phyloP scores from a whole-genome alignment of 2,888 invertebrate genomes.

The Nephrotoma flavescens region DNA sequence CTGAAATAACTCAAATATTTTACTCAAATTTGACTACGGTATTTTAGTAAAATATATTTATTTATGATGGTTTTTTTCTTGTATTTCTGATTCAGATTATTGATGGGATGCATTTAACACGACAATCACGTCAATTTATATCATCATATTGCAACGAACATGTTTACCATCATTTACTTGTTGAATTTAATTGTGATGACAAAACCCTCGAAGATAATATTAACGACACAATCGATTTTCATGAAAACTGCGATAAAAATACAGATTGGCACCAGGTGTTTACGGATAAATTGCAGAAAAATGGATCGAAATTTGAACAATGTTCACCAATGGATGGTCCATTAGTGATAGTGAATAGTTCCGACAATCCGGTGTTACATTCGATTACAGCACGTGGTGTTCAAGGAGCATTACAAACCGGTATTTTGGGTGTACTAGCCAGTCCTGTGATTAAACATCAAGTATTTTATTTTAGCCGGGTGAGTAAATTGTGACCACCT shows the following conservation, averaged over 20 bases:
- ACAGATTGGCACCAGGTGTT: conserved; percentile 17
- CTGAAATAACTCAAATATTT: background rate
- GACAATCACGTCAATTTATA: conserved; percentile 62
- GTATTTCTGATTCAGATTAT: conserved; percentile 47
- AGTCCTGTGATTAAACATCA: conserved; percentile 71
- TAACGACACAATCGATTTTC: conserved; percentile 35
- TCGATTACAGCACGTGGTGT: conserved; percentile 19
- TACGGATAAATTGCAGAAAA: conserved; percentile 15
- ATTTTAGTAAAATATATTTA: background rate
- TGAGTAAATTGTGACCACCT: conserved; percentile 33
- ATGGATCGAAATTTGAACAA: conserved; percentile 14
- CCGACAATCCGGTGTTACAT: conserved; percentile 17
- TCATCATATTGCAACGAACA: conserved; percentile 56
- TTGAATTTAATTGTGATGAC: conserved; percentile 85
- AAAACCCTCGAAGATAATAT: conserved; percentile 33
- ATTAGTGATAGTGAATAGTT: conserved; percentile 17
- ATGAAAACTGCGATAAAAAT: conserved; percentile 15
- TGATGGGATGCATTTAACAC: conserved; percentile 84
- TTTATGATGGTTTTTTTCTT: background rate
- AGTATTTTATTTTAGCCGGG: conserved; percentile 79
- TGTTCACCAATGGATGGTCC: conserved; percentile 18
- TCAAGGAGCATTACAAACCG: conserved; percentile 19
- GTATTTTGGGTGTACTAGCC: conserved; percentile 64
- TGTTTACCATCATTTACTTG: conserved; percentile 76
- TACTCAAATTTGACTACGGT: background rate